Percentiles rank a stretch among this genome's conserved stretches.
These are phyloP conservation scores for Morphnarchus princeps DNA, from an alignment of 2,113 vertebrate species.

Conservation along the genomic window DNA sequence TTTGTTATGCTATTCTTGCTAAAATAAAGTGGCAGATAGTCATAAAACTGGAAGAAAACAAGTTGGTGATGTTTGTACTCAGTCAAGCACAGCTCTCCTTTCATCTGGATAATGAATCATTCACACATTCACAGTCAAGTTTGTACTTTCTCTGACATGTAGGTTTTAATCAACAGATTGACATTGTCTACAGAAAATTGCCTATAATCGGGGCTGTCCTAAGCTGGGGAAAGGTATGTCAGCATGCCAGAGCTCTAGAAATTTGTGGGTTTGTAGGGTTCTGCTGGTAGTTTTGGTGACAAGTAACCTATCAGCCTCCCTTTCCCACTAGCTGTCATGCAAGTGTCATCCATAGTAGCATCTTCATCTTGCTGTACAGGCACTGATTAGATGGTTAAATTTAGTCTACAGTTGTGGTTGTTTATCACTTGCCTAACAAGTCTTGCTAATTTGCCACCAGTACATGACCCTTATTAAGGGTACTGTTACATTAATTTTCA, in stretches of 20 bases:
- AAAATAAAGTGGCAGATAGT: slow-evolving; percentile 36
- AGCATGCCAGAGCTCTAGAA: neutral
- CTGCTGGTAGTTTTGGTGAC: neutral
- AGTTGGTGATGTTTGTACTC: neutral
- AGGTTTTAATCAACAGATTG: slow-evolving; percentile 25
- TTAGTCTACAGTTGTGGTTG: neutral
- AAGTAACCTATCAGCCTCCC: neutral
- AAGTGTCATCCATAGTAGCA: neutral
- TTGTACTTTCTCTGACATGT: neutral
- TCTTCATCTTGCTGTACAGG: neutral
- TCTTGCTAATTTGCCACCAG: neutral
- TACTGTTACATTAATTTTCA: neutral
- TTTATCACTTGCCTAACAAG: neutral
- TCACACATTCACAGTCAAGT: slow-evolving; percentile 13
- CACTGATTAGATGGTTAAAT: neutral
- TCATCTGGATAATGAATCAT: slow-evolving; percentile 42
- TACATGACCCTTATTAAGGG: accelerated
- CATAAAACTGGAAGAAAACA: slow-evolving; percentile 28
- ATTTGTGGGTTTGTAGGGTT: neutral
- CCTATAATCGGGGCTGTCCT: neutral
- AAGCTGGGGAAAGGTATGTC: neutral
- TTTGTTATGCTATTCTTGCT: neutral
- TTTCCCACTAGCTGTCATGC: accelerated
- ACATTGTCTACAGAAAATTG: neutral
- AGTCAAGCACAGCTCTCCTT: slow-evolving; percentile 1